These are phyloP conservation scores for Neofelis nebulosa DNA, from an alignment of 2,113 vertebrate species.

Conservation along the genomic window DNA sequence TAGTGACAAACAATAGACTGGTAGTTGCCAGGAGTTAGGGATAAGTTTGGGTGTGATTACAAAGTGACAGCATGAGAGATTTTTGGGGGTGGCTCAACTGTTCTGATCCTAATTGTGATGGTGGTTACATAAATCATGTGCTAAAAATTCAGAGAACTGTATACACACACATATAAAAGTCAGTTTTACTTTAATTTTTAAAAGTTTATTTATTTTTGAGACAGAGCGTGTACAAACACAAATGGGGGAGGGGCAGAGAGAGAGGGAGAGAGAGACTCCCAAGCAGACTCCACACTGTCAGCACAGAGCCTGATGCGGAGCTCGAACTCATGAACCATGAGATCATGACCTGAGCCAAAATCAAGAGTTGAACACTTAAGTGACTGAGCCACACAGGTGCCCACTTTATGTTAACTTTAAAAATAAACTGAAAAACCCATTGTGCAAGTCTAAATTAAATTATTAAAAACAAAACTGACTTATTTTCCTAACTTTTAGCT, in stretches of 20 bases:
- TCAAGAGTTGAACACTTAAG: too few species aligned
- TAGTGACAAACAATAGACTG: not conserved
- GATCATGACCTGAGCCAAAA: too few species aligned
- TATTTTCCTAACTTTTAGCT: conserved; percentile 42
- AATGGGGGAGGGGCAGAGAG: too few species aligned
- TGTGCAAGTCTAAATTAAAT: not conserved
- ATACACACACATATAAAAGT: not conserved
- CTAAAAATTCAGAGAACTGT: not conserved
- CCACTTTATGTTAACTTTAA: not conserved
- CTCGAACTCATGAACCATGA: too few species aligned
- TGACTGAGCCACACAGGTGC: too few species aligned
- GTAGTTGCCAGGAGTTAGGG: not conserved
- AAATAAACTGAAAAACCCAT: not conserved
- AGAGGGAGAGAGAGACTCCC: too few species aligned
- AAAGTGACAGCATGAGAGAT: not conserved
- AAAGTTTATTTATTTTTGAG: too few species aligned
- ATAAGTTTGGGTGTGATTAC: not conserved
- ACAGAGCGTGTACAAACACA: too few species aligned
- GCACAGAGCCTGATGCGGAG: too few species aligned
- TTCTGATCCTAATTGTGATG: conserved; percentile 38
- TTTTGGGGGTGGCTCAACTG: not conserved
- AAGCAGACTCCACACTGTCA: too few species aligned
- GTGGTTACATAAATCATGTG: not conserved
- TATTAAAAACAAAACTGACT: conserved; percentile 30
- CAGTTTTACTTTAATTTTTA: not conserved